A percentile compares a stretch with the other conserved stretches of the same genome.
Conservation (phyloP, 2,888 invertebrate species). For the Eilema griseolum region DNA sequence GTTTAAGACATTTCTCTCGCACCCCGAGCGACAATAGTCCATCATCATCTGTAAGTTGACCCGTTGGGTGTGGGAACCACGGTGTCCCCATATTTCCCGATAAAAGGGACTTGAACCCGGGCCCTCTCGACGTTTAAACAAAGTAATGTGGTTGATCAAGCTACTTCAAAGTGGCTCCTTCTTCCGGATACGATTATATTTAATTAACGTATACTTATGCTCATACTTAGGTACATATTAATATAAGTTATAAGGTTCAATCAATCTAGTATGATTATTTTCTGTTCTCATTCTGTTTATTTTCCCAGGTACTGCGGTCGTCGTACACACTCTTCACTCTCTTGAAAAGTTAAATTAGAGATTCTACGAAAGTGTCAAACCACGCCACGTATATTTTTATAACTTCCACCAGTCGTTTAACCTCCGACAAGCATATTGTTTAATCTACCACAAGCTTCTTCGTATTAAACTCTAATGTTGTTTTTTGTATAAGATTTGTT, state of each 20-base stretch:
- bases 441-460: no score
- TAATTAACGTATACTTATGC: neutral
- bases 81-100: no score
- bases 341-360: constrained; percentile 51
- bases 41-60: no score
- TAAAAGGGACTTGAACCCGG: no score
- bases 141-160: neutral
- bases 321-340: constrained; percentile 78
- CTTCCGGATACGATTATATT: neutral
- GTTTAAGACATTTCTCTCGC: no score
- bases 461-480: no score
- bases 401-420: neutral
- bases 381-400: neutral
- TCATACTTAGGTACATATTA: no score
- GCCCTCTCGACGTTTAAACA: neutral
- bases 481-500: neutral
- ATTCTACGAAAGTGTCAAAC: neutral
- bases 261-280: neutral
- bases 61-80: no score
- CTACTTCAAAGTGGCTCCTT: neutral
- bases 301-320: constrained; percentile 73
- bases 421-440: neutral
- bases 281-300: constrained; percentile 21
- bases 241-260: no score
- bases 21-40: no score